Conservation (phyloP, 1,140 invertebrate genomes). For the Drosophila lowei region DNA sequence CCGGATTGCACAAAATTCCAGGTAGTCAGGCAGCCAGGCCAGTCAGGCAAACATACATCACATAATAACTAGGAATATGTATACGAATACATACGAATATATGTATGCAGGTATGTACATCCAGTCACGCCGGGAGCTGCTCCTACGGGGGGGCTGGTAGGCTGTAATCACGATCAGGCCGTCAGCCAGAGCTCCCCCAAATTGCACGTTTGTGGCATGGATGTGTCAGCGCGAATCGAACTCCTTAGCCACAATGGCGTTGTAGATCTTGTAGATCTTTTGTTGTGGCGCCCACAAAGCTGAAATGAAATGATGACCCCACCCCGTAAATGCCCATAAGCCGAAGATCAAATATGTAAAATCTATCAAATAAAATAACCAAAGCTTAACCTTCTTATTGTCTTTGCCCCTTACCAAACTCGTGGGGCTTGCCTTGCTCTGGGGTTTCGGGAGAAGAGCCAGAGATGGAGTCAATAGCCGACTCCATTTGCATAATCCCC, state of each 20-base stretch:
- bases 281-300: conserved; percentile 19
- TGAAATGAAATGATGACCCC: conserved; percentile 32
- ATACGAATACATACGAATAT: not conserved
- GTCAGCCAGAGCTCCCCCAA: conserved; percentile 22
- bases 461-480: conserved; percentile 24
- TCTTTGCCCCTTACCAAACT: conserved; percentile 66
- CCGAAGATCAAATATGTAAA: conserved; percentile 37
- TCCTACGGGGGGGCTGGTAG: conserved; percentile 38
- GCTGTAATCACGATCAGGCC: conserved; percentile 52
- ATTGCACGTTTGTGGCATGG: conserved; percentile 42
- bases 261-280: conserved; percentile 12
- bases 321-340: conserved; percentile 40
- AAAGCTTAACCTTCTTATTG: conserved; percentile 71
- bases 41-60: conserved; percentile 28
- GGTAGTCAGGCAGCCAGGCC: conserved; percentile 23
- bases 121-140: conserved; percentile 38
- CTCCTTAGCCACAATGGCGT: conserved; percentile 16
- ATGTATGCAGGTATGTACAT: conserved; percentile 3
- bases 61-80: conserved; percentile 31
- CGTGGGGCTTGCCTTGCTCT: conserved; percentile 26
- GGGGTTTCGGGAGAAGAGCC: conserved; percentile 8
- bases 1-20: conserved; percentile 64
- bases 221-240: conserved; percentile 17
- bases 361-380: conserved; percentile 50
- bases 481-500: conserved; percentile 39